phyloP scores from a whole-genome alignment of 2,113 vertebrate species.

The Aptenodytes forsteri region DNA sequence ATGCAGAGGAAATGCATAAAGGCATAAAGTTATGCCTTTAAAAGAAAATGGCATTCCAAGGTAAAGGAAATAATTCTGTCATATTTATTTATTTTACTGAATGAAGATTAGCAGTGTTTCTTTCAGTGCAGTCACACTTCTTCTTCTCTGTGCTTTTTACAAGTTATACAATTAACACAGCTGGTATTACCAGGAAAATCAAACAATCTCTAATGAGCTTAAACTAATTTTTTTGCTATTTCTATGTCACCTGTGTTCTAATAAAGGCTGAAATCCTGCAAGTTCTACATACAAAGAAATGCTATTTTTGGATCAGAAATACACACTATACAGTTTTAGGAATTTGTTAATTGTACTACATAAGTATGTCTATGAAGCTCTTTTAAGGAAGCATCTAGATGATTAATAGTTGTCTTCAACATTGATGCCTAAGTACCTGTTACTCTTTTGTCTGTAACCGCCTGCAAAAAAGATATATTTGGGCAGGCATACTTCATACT shows the following conservation, averaged over 20 bases:
- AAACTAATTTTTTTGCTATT: fast-evolving
- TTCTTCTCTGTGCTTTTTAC: not conserved
- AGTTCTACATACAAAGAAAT: not conserved
- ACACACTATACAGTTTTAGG: not conserved
- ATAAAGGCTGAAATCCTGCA: not conserved
- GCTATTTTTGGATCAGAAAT: not conserved
- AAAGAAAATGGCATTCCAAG: not conserved
- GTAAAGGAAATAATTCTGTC: not conserved
- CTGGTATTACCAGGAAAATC: not conserved
- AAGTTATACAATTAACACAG: not conserved
- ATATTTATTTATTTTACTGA: not conserved
- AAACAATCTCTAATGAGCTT: not conserved
- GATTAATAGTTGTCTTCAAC: not conserved
- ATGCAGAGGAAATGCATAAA: not conserved
- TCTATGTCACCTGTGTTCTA: not conserved
- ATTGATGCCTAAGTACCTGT: not conserved
- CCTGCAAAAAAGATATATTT: not conserved
- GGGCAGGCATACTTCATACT: not conserved
- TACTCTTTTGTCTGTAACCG: not conserved
- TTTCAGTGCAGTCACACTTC: not conserved
- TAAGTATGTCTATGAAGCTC: not conserved
- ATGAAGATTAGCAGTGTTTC: not conserved
- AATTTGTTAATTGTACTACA: not conserved
- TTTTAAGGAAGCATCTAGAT: not conserved
- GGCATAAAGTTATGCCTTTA: not conserved